A percentile compares a stretch with the other conserved stretches of the same genome.
Evolutionary conservation across 2,113 vertebrate species (phyloP).

Genomic region (Trinectes maculatus): DNA sequence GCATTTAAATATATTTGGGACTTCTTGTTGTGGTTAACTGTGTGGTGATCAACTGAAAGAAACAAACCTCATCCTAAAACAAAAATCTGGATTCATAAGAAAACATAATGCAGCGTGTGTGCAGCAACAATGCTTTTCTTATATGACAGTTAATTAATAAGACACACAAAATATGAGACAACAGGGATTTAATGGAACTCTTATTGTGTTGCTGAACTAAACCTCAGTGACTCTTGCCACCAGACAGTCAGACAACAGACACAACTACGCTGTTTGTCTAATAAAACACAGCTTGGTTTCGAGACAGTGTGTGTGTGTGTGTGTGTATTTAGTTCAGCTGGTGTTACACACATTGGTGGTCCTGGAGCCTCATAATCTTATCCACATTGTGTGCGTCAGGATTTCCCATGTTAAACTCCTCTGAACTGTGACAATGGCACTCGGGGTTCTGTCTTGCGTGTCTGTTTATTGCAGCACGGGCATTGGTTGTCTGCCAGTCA

Average conservation of each 20-base stretch:
- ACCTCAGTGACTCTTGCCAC: constrained; percentile 29
- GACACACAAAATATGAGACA: background rate
- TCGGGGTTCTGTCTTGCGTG: constrained; percentile 41
- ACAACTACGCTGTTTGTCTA: constrained; percentile 49
- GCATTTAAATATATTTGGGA: too few relatives aligned
- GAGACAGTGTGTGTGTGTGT: constrained; percentile 10
- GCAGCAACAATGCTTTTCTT: background rate
- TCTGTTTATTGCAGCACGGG: constrained; percentile 41
- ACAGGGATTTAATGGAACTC: constrained; percentile 1
- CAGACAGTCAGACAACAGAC: constrained; percentile 44
- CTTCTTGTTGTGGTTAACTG: background rate
- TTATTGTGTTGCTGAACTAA: constrained; percentile 8
- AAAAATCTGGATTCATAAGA: background rate
- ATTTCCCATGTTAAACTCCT: constrained; percentile 56
- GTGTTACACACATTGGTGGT: constrained; percentile 61
- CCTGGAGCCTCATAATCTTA: constrained; percentile 52
- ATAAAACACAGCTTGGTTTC: constrained; percentile 56
- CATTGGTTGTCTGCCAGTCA: constrained; percentile 29
- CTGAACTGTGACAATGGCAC: constrained; percentile 60
- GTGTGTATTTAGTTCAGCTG: constrained; percentile 52
- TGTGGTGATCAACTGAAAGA: background rate
- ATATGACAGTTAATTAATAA: background rate
- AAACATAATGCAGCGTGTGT: background rate
- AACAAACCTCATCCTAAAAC: too few relatives aligned
- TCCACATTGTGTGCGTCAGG: constrained; percentile 53